phyloP scores from a whole-genome alignment of 2,888 invertebrate genomes.

The Sesamia inferens region DNA sequence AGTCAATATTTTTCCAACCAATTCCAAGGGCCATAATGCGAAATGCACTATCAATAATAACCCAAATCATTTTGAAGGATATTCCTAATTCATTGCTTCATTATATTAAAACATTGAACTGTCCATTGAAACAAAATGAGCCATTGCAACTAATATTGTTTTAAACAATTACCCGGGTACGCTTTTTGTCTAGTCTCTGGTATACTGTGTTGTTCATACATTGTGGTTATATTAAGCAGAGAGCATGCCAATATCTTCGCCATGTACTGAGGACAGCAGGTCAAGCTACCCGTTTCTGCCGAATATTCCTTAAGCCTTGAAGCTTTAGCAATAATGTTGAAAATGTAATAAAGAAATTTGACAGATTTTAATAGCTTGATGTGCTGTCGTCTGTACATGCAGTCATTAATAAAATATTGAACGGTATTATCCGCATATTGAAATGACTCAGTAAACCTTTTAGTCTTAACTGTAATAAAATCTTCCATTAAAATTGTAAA shows the following conservation, averaged over 20 bases:
- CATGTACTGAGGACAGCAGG: too few species aligned
- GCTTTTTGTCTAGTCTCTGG: not conserved
- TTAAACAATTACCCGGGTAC: not conserved
- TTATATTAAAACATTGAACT: too few species aligned
- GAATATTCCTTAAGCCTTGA: too few species aligned
- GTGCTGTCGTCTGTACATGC: too few species aligned
- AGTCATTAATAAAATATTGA: too few species aligned
- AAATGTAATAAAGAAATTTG: too few species aligned
- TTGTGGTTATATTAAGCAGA: not conserved
- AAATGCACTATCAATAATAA: not conserved
- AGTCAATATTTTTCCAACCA: not conserved
- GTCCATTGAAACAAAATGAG: not conserved
- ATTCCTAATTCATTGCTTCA: too few species aligned
- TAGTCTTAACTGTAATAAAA: not conserved
- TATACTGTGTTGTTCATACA: not conserved
- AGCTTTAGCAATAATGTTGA: too few species aligned
- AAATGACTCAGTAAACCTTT: conserved; percentile 12
- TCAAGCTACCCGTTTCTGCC: too few species aligned
- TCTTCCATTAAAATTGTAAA: not conserved
- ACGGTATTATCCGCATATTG: not conserved
- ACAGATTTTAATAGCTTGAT: too few species aligned
- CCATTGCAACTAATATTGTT: too few species aligned
- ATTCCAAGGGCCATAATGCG: not conserved
- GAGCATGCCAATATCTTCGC: not conserved
- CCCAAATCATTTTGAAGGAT: not conserved